Percentiles rank a stretch among this genome's conserved stretches.
Evolutionary conservation across 2,797 vertebrate genomes (phyloP).

Genomic region (Masticophis lateralis): DNA sequence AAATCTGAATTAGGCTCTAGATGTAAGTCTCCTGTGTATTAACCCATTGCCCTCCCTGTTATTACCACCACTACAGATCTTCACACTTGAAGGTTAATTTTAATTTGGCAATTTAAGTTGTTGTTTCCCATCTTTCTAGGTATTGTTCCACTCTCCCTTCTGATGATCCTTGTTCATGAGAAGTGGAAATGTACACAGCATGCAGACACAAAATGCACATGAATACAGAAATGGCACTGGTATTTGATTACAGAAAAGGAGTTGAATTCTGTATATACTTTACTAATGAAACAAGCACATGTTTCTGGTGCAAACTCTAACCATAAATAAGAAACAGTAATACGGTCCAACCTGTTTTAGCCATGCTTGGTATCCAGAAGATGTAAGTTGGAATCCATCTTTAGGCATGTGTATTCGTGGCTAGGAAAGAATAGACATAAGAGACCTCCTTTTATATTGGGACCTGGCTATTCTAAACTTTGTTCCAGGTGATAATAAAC

Average conservation of each 20-base stretch:
- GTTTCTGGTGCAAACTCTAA: constrained; percentile 64
- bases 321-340: constrained; percentile 71
- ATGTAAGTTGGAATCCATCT: constrained; percentile 72
- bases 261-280: constrained; percentile 64
- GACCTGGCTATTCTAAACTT: constrained; percentile 67
- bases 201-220: constrained; percentile 58
- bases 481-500: constrained; percentile 54
- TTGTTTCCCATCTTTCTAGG: constrained; percentile 52
- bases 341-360: constrained; percentile 72
- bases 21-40: constrained; percentile 66
- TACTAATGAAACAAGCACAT: constrained; percentile 70
- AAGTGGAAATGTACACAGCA: constrained; percentile 64
- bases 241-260: constrained; percentile 64
- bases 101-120: constrained; percentile 65
- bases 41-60: constrained; percentile 69
- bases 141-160: constrained; percentile 50
- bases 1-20: constrained; percentile 64
- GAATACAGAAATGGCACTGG: constrained; percentile 58
- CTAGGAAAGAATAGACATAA: constrained; percentile 73
- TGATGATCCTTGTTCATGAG: constrained; percentile 61
- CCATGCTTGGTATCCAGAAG: constrained; percentile 74
- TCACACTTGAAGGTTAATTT: constrained; percentile 60
- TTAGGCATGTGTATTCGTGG: constrained; percentile 73
- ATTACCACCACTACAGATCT: constrained; percentile 60
- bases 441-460: constrained; percentile 69